Evolutionary conservation across 2,888 invertebrate species (phyloP), one percentile per base, ranked within the genome.

Genomic region (Schizotus pectinicornis): DNA sequence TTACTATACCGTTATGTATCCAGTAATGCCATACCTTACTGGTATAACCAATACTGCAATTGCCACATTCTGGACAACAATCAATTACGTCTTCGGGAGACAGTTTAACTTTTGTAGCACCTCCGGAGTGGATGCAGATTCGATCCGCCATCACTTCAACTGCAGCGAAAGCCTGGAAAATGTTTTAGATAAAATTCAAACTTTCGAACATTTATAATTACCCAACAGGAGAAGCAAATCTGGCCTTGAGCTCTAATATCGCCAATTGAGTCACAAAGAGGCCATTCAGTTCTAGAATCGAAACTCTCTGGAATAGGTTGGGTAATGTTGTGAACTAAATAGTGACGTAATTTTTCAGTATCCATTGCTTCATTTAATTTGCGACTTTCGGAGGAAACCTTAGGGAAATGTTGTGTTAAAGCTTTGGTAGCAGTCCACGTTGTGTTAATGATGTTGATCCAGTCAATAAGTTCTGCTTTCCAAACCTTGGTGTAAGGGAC

Each of bases 161-260:
- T 8, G 93, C 92, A 35, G 90, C 93, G 76, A 93, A 92, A 2
- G 93, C 22, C 22, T 22, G 22, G 22, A 5, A 22, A 22, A 22
- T 3, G 5, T 22, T 22, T 22, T 22, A 22, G n/a, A n/a, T n/a
- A n/a, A n/a, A n/a, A n/a, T n/a, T n/a, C n/a, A n/a, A n/a, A n/a
- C n/a, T 22, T 22, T 22, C 3, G 5, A 22, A 22, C 5, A 22
- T 2, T 5, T 2, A 22, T 22, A 22, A 22, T 22, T 22, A 22
- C 94, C 94, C 94, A 94, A 80, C 95, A 95, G 31, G 93, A 94
- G 31, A 95, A 95, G 77, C 95, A 95, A 7, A 89, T 87, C 1
- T 22, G 2, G 2, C 91, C 91, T 77, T 93, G 93, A 77, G 93
- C 92, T 62, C 92, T 82, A 50, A 93, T 85, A 79, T 91, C 89